phyloP scores from a whole-genome alignment of 2,888 invertebrate genomes.

The Anagyrus pseudococci region DNA sequence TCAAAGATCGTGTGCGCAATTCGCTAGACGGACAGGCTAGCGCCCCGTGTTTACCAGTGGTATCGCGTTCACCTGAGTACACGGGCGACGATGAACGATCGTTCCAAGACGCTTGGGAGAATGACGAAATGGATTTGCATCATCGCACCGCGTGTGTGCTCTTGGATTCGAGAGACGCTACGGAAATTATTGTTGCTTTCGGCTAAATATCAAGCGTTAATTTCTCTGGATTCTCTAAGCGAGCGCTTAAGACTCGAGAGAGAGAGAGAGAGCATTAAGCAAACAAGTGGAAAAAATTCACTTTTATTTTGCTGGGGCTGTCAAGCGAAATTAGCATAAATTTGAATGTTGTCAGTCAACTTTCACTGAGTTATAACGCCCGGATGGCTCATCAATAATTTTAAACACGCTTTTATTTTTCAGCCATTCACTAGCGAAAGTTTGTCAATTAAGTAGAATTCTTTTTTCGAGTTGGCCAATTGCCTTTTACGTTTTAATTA shows the following conservation, averaged over 20 bases:
- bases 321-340: conserved; percentile 14
- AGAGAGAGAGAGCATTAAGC: not conserved
- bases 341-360: conserved; percentile 22
- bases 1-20: no score
- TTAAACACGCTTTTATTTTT: not conserved
- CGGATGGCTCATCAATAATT: conserved; percentile 14
- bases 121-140: no score
- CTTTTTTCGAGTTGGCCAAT: not conserved
- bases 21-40: no score
- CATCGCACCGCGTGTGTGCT: no score
- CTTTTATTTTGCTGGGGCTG: conserved; percentile 1
- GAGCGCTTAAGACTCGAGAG: not conserved
- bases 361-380: conserved; percentile 15
- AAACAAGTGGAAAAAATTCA: not conserved
- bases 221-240: no score
- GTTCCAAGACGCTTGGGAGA: no score
- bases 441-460: not conserved
- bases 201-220: no score
- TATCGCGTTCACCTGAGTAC: no score
- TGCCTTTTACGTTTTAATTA: not conserved
- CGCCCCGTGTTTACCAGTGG: no score
- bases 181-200: not conserved
- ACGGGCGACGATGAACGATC: no score
- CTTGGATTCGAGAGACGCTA: no score
- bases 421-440: conserved; percentile 4